phyloP scores from a whole-genome alignment of 2,888 invertebrate species.

The Tiphia femorata region DNA sequence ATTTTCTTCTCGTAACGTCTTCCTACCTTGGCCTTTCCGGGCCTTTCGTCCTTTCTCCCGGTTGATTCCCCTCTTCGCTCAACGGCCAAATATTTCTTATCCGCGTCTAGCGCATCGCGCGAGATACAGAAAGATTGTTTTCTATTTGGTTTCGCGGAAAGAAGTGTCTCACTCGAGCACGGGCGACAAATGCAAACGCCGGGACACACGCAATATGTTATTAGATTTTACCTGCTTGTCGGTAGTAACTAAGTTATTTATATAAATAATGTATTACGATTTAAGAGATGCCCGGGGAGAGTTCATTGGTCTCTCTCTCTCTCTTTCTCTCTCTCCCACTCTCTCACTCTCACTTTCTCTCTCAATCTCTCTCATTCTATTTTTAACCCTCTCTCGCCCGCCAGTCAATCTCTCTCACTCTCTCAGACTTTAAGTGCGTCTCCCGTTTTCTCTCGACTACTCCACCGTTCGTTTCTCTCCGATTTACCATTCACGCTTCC shows the following conservation, averaged over 20 bases:
- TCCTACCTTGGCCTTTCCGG: background rate
- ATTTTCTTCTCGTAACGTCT: background rate
- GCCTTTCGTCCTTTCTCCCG: too few relatives aligned
- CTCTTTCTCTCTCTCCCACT: background rate
- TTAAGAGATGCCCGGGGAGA: slow-evolving; percentile 58
- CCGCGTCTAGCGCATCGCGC: too few relatives aligned
- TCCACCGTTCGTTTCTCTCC: background rate
- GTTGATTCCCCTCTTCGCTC: too few relatives aligned
- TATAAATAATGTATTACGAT: slow-evolving; percentile 66
- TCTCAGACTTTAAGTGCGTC: too few relatives aligned
- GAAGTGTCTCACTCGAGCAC: slow-evolving; percentile 40
- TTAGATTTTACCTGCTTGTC: slow-evolving; percentile 59
- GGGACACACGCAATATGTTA: slow-evolving; percentile 62
- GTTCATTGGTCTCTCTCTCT: slow-evolving; percentile 10
- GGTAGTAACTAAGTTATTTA: slow-evolving; percentile 64
- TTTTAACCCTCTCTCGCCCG: slow-evolving; percentile 23
- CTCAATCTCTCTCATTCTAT: slow-evolving; percentile 26
- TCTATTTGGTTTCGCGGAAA: too few relatives aligned
- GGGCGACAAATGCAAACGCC: slow-evolving; percentile 52
- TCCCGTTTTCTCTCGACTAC: background rate
- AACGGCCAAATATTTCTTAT: background rate
- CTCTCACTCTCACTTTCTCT: background rate
- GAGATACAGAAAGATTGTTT: too few relatives aligned
- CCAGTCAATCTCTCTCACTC: background rate
- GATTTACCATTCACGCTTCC: background rate